Evolutionary conservation across 2,797 vertebrate species (phyloP).

Genomic region (Sorex maritimensis): DNA sequence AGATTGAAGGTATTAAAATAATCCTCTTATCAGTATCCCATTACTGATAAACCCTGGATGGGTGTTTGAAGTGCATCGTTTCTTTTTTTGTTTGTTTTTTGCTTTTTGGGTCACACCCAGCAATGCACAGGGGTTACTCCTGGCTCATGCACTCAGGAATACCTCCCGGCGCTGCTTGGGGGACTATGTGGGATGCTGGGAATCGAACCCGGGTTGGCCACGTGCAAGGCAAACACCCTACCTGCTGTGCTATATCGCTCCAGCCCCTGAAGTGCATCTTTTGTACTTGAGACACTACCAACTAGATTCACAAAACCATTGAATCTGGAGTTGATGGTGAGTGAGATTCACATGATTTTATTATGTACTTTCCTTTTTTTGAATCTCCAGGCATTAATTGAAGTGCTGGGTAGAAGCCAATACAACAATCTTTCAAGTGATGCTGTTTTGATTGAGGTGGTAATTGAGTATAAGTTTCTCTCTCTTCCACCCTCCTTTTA

Average conservation of each 20-base stretch:
- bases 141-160: too few species aligned
- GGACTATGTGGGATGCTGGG: too few species aligned
- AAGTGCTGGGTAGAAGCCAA: neutral
- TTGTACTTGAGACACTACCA: neutral
- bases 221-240: too few species aligned
- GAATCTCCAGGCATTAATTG: neutral
- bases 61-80: neutral
- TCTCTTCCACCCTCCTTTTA: neutral
- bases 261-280: neutral
- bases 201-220: too few species aligned
- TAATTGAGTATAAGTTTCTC: neutral
- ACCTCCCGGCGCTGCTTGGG: too few species aligned
- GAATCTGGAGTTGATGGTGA: neutral
- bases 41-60: too few species aligned
- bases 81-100: too few species aligned
- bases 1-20: neutral
- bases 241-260: too few species aligned
- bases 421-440: neutral
- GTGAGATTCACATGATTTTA: conserved; percentile 22
- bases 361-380: neutral
- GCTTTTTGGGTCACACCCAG: too few species aligned
- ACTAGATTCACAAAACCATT: conserved; percentile 51
- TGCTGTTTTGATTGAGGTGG: conserved; percentile 25
- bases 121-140: too few species aligned
- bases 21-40: too few species aligned